These are phyloP conservation scores for Sphecodes monilicornis DNA, from an alignment of 2,888 invertebrate genomes.

Conservation along the genomic window DNA sequence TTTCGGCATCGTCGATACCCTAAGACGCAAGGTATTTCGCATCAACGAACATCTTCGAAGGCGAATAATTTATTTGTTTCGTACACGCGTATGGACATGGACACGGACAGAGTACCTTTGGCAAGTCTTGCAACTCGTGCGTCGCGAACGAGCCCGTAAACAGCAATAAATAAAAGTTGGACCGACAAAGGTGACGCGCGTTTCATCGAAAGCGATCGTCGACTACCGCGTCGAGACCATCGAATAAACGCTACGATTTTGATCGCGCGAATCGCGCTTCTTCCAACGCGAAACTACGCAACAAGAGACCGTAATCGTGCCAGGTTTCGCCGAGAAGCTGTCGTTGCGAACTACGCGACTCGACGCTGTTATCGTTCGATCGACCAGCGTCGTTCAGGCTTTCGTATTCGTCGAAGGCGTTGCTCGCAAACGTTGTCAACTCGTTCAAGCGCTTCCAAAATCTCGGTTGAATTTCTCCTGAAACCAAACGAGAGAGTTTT, in stretches of 20 bases:
- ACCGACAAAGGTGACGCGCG: background rate
- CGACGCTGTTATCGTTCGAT: slow-evolving; percentile 77
- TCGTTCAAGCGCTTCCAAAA: slow-evolving; percentile 66
- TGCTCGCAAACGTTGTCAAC: slow-evolving; percentile 72
- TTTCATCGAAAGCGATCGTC: background rate
- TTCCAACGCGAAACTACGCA: slow-evolving; percentile 75
- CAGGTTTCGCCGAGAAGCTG: slow-evolving; percentile 65
- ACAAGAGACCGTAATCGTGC: slow-evolving; percentile 74
- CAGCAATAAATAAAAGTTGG: slow-evolving; percentile 9
- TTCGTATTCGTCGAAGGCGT: slow-evolving; percentile 74
- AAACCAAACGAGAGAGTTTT: background rate
- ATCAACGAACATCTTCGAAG: background rate
- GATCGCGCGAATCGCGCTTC: slow-evolving; percentile 34
- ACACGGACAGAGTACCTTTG: background rate
- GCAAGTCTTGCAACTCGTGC: background rate
- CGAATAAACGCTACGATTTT: slow-evolving; percentile 3
- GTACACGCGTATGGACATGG: background rate
- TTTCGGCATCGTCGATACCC: background rate
- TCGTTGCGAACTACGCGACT: slow-evolving; percentile 80
- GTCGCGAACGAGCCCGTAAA: slow-evolving; percentile 15
- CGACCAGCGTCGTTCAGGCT: slow-evolving; percentile 42
- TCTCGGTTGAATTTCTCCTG: slow-evolving; percentile 60
- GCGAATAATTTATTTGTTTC: background rate
- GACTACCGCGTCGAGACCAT: background rate
- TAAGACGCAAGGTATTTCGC: slow-evolving; percentile 9